Evolutionary conservation across 2,888 invertebrate species (phyloP).

Genomic region (Drosophila nr. perissopoda): DNA sequence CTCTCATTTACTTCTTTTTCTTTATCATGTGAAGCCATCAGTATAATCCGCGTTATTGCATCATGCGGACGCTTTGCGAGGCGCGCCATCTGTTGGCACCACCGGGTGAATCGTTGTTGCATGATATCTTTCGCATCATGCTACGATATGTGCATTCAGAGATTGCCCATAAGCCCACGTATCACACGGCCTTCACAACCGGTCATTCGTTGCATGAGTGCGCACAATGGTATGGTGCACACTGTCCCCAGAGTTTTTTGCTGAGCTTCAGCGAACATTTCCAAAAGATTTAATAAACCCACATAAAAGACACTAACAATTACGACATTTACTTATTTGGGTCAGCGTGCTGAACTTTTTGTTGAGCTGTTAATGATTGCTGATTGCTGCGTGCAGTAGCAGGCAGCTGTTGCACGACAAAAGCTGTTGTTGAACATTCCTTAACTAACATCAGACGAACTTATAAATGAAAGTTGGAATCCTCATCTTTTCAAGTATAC

Average conservation of each 20-base stretch:
- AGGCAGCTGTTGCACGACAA: not conserved
- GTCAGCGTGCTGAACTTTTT: slow-evolving; percentile 5
- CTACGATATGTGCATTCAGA: slow-evolving; percentile 86
- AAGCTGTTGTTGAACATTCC: not conserved
- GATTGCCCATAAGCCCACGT: slow-evolving; percentile 67
- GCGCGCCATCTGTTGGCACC: slow-evolving; percentile 86
- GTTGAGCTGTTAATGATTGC: not conserved
- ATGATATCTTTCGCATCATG: slow-evolving; percentile 88
- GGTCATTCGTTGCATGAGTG: slow-evolving; percentile 74
- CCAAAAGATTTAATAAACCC: slow-evolving; percentile 53
- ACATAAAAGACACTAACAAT: slow-evolving; percentile 19
- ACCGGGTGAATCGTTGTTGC: slow-evolving; percentile 88
- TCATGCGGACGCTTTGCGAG: slow-evolving; percentile 90
- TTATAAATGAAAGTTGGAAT: not conserved
- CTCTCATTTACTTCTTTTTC: not conserved
- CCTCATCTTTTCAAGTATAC: not conserved
- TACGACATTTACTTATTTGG: slow-evolving; percentile 9
- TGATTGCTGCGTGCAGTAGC: not conserved
- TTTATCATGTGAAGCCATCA: slow-evolving; percentile 60
- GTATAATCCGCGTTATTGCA: slow-evolving; percentile 85
- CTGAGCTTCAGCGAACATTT: slow-evolving; percentile 67
- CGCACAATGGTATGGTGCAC: slow-evolving; percentile 75
- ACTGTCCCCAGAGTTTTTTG: slow-evolving; percentile 82
- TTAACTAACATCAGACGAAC: not conserved
- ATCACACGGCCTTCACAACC: slow-evolving; percentile 62